Evolutionary conservation across 2,113 vertebrate genomes (phyloP).

Genomic region (Megatriorchis doriae): DNA sequence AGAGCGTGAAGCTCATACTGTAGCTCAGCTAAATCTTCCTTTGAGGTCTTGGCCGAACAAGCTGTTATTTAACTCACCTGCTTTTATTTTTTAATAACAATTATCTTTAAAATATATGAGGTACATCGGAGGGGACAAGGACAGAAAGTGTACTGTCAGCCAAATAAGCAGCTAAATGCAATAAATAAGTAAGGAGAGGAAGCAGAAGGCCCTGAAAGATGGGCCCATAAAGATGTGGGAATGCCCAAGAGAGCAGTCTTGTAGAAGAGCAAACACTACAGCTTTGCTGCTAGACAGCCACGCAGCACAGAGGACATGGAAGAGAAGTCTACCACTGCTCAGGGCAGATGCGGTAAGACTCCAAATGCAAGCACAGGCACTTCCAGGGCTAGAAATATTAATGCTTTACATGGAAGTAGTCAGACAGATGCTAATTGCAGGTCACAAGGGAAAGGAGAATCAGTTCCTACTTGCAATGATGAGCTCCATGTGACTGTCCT

Average conservation of each 20-base stretch:
- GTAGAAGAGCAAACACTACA: neutral
- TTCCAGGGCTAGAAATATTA: neutral
- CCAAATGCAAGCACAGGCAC: neutral
- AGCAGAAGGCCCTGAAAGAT: slow-evolving; percentile 33
- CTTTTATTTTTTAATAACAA: slow-evolving; percentile 58
- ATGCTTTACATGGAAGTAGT: neutral
- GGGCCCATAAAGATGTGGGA: neutral
- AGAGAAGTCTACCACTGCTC: neutral
- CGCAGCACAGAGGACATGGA: neutral
- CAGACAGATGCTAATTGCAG: neutral
- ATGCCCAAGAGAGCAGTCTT: neutral
- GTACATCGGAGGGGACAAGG: neutral
- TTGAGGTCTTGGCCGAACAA: neutral
- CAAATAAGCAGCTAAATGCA: slow-evolving; percentile 28
- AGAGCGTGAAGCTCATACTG: neutral
- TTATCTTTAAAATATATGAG: slow-evolving; percentile 60
- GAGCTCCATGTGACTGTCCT: fast-evolving
- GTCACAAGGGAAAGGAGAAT: neutral
- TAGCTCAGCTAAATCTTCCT: slow-evolving; percentile 13
- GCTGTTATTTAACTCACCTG: slow-evolving; percentile 13
- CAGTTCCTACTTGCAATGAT: neutral
- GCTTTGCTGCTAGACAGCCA: neutral
- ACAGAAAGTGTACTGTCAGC: slow-evolving; percentile 33
- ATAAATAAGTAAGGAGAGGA: slow-evolving; percentile 46
- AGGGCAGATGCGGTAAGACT: neutral